Evolutionary conservation across 1,140 invertebrate species (phyloP).

Genomic region (Leucophenga varia): DNA sequence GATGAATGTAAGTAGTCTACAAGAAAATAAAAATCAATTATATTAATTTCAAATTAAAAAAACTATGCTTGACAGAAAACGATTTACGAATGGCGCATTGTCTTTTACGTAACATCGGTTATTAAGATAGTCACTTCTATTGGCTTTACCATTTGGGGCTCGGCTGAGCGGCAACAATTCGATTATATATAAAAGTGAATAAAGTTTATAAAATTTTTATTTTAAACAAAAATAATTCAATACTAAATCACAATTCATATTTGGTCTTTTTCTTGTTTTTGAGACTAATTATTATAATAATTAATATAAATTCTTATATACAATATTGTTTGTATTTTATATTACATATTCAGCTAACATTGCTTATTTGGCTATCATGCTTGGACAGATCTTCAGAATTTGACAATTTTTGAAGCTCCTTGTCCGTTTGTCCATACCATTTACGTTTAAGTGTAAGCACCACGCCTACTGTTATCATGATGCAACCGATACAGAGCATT

Average conservation of each 20-base stretch:
- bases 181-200: no score
- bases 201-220: no score
- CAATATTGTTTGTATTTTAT: no score
- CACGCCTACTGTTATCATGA: conserved; percentile 25
- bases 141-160: conserved; percentile 14
- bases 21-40: neutral
- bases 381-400: no score
- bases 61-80: conserved; percentile 1
- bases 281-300: no score
- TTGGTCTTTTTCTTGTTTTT: no score
- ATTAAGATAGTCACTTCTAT: conserved; percentile 6
- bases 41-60: no score
- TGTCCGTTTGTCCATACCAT: conserved; percentile 31
- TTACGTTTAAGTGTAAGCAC: conserved; percentile 29
- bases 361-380: no score
- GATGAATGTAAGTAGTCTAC: conserved; percentile 66
- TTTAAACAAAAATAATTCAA: no score
- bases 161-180: conserved; percentile 17
- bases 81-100: conserved; percentile 15
- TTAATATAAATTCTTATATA: no score
- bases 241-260: no score
- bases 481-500: conserved; percentile 29
- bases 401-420: neutral
- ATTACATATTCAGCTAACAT: no score
- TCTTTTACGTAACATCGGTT: conserved; percentile 9